Percentiles rank a stretch among this genome's conserved stretches.
Conservation (phyloP, 2,888 invertebrate species). For the Zele albiditarsus region DNA sequence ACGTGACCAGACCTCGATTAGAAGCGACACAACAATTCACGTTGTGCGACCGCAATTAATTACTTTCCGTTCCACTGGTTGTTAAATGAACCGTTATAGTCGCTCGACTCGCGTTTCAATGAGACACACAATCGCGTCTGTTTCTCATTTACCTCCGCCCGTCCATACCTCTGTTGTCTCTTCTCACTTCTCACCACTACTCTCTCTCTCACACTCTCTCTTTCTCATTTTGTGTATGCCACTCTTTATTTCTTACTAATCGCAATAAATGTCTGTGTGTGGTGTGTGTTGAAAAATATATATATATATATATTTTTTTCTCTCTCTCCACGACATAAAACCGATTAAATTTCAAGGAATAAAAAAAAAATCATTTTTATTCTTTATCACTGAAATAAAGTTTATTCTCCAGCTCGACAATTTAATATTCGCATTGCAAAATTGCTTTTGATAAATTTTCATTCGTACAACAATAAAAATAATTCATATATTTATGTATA, state of each 20-base stretch:
- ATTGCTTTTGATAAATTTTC: neutral
- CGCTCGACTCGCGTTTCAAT: constrained; percentile 17
- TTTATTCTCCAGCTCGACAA: neutral
- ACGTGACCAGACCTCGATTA: constrained; percentile 14
- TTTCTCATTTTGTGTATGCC: neutral
- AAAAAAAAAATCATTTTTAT: neutral
- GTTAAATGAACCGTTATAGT: constrained; percentile 32
- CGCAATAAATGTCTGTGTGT: neutral
- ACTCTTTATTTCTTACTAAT: neutral
- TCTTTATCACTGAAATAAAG: neutral
- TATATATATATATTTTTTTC: neutral
- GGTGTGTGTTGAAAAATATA: neutral
- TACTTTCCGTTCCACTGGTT: constrained; percentile 23
- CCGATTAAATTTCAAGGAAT: neutral
- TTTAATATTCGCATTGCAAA: neutral
- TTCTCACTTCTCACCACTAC: neutral
- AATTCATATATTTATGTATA: neutral
- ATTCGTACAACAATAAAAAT: neutral
- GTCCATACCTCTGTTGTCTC: neutral
- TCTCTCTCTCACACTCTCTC: neutral
- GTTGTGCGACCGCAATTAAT: constrained; percentile 41
- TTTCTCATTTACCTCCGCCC: neutral
- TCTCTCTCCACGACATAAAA: neutral
- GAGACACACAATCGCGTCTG: constrained; percentile 14
- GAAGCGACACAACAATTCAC: constrained; percentile 18